Conservation (phyloP, 1,140 invertebrate species). For the Leptinotarsa defecta region DNA sequence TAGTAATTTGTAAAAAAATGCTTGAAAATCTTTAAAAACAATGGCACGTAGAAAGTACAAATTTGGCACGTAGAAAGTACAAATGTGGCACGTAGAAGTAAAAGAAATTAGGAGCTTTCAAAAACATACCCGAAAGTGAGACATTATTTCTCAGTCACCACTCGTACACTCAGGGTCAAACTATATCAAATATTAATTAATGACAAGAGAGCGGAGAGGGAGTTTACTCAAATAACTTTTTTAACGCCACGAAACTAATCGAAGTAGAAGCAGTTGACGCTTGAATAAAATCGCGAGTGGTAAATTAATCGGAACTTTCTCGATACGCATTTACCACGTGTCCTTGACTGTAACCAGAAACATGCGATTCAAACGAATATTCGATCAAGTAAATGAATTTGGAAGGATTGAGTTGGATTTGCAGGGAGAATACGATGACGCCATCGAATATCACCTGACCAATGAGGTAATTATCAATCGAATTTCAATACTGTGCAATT, state of each 20-base stretch:
- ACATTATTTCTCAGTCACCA: not conserved
- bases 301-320: not conserved
- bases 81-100: too few relatives aligned
- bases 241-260: not conserved
- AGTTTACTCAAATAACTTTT: not conserved
- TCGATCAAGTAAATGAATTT: slow-evolving; percentile 35
- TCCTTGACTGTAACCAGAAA: slow-evolving; percentile 3
- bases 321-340: slow-evolving; percentile 2
- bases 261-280: not conserved
- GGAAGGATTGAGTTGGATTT: slow-evolving; percentile 33
- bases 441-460: slow-evolving; percentile 27
- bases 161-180: not conserved
- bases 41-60: too few relatives aligned
- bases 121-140: too few relatives aligned
- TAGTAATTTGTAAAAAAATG: too few relatives aligned
- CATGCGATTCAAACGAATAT: slow-evolving; percentile 36
- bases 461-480: slow-evolving; percentile 32
- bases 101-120: too few relatives aligned
- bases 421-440: slow-evolving; percentile 26
- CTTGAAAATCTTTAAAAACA: too few relatives aligned
- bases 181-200: not conserved
- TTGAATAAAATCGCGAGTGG: not conserved
- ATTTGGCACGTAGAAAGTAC: too few relatives aligned
- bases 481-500: not conserved
- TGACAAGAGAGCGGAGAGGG: slow-evolving; percentile 5